A percentile compares a stretch with the other conserved stretches of the same genome.
Evolutionary conservation across 2,888 invertebrate species (phyloP).

Genomic region (Tanypteryx hageni): DNA sequence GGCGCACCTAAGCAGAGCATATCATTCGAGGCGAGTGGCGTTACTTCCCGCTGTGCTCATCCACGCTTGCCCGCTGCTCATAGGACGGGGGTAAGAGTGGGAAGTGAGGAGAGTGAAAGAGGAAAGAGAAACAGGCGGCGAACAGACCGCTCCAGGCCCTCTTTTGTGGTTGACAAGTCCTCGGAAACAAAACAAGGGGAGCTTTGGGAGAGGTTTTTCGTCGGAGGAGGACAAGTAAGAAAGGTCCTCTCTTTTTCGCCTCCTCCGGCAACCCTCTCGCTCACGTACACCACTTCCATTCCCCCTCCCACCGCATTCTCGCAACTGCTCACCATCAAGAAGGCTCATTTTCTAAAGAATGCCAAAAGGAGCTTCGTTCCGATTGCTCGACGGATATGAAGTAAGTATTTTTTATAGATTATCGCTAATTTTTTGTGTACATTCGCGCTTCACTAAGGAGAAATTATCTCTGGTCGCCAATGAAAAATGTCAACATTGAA

Average conservation of each 20-base stretch:
- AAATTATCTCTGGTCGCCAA: no score
- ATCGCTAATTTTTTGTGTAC: no score
- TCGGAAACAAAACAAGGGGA: constrained; percentile 60
- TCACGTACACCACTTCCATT: background rate
- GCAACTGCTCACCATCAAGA: background rate
- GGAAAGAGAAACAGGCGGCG: background rate
- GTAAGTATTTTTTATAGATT: no score
- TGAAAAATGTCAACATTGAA: no score
- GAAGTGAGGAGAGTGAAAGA: background rate
- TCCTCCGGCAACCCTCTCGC: background rate
- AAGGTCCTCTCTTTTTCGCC: background rate
- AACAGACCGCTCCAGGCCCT: constrained; percentile 36
- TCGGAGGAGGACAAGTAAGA: background rate
- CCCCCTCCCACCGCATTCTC: background rate
- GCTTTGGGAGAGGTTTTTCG: constrained; percentile 16
- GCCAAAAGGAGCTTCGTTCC: background rate
- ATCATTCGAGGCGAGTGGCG: no score
- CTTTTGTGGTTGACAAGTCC: constrained; percentile 56
- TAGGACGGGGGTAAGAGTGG: background rate
- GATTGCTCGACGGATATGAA: background rate
- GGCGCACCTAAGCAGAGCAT: no score
- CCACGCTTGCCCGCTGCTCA: background rate
- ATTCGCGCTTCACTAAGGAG: no score
- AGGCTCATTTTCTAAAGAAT: background rate
- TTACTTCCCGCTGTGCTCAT: no score